Conservation (phyloP, 2,113 vertebrate species). For the Neolamprologus kungweensis region DNA sequence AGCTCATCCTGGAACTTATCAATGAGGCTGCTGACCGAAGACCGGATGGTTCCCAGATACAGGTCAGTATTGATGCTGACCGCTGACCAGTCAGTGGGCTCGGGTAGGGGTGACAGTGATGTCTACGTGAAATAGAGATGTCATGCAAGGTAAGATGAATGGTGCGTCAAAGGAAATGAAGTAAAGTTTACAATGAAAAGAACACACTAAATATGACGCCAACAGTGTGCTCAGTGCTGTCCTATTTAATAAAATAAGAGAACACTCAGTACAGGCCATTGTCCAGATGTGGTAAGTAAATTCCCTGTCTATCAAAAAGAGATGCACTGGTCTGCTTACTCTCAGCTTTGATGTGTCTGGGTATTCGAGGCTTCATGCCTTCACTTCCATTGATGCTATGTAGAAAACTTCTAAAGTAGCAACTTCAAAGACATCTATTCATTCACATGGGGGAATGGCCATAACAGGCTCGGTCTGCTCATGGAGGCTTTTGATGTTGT, state of each 20-base stretch:
- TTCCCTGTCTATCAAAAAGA: background rate
- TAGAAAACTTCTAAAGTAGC: background rate
- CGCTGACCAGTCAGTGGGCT: constrained; percentile 65
- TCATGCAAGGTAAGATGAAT: background rate
- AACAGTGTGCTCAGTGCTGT: background rate
- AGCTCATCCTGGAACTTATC: constrained; percentile 69
- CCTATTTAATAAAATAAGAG: background rate
- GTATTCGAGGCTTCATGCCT: background rate
- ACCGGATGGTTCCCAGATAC: constrained; percentile 64
- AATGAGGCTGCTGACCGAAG: constrained; percentile 57
- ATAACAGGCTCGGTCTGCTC: background rate
- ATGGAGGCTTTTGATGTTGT: constrained; percentile 21
- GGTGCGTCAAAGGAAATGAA: background rate
- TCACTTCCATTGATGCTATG: background rate
- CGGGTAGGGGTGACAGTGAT: constrained; percentile 28
- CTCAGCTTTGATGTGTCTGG: background rate
- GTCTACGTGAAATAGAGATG: constrained; percentile 7
- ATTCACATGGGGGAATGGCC: background rate
- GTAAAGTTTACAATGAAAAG: background rate
- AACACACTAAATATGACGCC: background rate
- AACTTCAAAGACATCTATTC: constrained; percentile 30
- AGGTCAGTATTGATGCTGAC: constrained; percentile 70
- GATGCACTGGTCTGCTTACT: background rate
- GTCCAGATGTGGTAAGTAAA: background rate
- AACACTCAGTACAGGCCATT: background rate